These are phyloP conservation scores for Diadegma fenestrale DNA, from an alignment of 2,888 invertebrate species.

Conservation along the genomic window DNA sequence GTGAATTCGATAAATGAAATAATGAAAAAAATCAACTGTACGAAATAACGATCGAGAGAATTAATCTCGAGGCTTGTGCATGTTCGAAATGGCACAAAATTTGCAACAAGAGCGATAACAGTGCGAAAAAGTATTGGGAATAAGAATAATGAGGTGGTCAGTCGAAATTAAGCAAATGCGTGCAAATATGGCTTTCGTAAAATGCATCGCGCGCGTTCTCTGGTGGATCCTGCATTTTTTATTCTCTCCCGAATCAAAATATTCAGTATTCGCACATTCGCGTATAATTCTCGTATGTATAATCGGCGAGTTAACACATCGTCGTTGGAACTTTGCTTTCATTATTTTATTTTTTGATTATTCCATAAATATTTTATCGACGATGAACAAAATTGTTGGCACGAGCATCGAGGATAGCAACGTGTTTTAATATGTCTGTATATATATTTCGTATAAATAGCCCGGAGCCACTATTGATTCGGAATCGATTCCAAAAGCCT, in stretches of 20 bases:
- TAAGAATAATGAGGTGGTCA: neutral
- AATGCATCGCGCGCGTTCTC: neutral
- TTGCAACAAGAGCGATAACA: conserved; percentile 34
- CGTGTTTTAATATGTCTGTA: conserved; percentile 3
- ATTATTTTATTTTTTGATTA: conserved; percentile 19
- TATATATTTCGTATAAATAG: conserved; percentile 1
- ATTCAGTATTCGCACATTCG: conserved; percentile 11
- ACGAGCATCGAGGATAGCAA: conserved; percentile 21
- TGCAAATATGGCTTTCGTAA: conserved; percentile 42
- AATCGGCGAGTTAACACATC: conserved; percentile 33
- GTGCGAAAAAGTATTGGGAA: conserved; percentile 16
- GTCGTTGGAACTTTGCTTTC: conserved; percentile 11
- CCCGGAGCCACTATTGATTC: conserved; percentile 51
- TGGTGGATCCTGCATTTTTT: conserved; percentile 10
- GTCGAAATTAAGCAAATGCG: conserved; percentile 55
- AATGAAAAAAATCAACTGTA: conserved; percentile 3
- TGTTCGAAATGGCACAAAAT: conserved; percentile 2
- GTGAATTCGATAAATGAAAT: neutral
- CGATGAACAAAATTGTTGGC: conserved; percentile 43
- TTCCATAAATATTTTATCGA: conserved; percentile 41
- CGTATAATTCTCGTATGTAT: conserved; percentile 37
- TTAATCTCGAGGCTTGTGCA: neutral
- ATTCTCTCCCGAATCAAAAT: conserved; percentile 6
- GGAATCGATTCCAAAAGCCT: conserved; percentile 53
- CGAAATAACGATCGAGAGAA: neutral